Conservation (phyloP, 1,140 invertebrate genomes). For the Platorchestia sp. region DNA sequence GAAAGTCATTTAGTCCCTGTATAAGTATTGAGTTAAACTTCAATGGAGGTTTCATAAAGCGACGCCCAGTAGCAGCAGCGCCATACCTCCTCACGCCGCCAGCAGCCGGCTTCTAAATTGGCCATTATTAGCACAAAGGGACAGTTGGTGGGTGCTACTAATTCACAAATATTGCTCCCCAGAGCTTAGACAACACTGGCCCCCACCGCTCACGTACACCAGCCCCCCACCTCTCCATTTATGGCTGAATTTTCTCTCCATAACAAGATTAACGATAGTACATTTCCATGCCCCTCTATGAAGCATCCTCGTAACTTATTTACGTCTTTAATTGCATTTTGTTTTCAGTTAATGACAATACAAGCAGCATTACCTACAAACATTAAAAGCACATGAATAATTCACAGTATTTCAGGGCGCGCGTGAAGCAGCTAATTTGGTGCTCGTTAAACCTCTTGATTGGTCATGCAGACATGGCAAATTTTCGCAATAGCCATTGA, state of each 20-base stretch:
- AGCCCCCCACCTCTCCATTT: slow-evolving; percentile 3
- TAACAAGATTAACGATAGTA: not conserved
- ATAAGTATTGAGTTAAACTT: slow-evolving; percentile 21
- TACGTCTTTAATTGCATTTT: not conserved
- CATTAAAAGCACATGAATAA: not conserved
- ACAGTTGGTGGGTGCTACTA: slow-evolving; percentile 49
- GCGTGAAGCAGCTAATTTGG: not conserved
- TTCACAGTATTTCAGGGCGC: not conserved
- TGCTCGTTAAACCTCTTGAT: not conserved
- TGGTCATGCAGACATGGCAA: not conserved
- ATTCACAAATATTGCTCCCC: slow-evolving; percentile 52
- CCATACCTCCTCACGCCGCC: not conserved
- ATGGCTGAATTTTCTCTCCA: not conserved
- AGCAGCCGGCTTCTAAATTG: slow-evolving; percentile 43
- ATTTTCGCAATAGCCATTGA: too few relatives aligned
- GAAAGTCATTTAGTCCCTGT: not conserved
- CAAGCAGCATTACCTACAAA: not conserved
- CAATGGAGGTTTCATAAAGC: slow-evolving; percentile 28
- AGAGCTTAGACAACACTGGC: slow-evolving; percentile 25
- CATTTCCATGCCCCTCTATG: not conserved
- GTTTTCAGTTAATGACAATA: not conserved
- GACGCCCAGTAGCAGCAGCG: not conserved
- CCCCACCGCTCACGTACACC: not conserved
- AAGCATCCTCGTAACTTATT: not conserved
- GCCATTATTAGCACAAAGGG: slow-evolving; percentile 55